Base-by-base conservation (phyloP, 1,140 invertebrate genomes). In the Hestina assimilis region DNA sequence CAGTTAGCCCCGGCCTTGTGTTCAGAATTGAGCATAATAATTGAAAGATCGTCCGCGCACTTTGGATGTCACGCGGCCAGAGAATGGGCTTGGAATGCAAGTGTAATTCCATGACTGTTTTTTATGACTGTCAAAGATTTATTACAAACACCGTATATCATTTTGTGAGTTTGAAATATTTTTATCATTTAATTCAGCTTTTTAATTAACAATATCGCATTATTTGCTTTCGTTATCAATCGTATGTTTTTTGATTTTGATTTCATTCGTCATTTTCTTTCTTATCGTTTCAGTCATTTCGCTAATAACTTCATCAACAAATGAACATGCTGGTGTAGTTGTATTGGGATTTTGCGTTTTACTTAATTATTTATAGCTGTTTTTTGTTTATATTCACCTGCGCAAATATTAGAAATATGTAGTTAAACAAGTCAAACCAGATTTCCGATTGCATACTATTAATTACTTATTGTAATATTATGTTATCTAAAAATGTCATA, bases 21-120 rank as follows among this genome's bases (percentile, higher is more conserved):
- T 69, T 59, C 60, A 70, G 76, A 76, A 80, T 78, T 78, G 75
- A 78, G 69, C 60, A 72, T 74, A 71, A 73, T 78, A 82, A 79
- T 79, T 82, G 79, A 72, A 79, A 76, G 76, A 82, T 78, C 65
- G 69, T 48, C 60, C 56, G 69, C 72, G 75, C 65, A 77, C 75
- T 74, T 79, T 74, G 74, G 60, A 69, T 78, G 61, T 78, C 78
- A 82, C 79, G 79, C 68, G 62, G 61, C 38, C 40, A 31, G 48
- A 59, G 72, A 65, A 68, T 79, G 79, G 45, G 46, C 31, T 33
- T 21, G 68, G 70, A 66, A 80, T 77, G 72, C 73, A 75, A 58
- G 53, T 42, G 29, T 52, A 8, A 52, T 26, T 43, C 40, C 15
- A 14, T 51, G 17, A 58, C 19, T 23, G 46, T 43, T 58, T 58